Conservation (phyloP, 2,888 invertebrate species). For the Hemicrepidius hirtus region DNA sequence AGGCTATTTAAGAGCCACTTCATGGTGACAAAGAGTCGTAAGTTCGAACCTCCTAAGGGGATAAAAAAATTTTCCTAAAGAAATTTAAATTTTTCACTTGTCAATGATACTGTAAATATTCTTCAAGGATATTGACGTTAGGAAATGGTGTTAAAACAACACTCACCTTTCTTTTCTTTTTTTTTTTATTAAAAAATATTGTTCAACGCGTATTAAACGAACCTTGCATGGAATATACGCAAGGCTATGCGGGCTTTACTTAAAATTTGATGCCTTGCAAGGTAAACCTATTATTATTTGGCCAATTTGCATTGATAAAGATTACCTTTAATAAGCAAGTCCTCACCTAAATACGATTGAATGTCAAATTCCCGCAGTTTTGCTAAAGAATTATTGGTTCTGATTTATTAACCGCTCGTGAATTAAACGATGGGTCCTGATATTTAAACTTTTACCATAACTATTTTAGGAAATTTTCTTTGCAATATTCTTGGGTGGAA, state of each 20-base stretch:
- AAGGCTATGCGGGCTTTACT: neutral
- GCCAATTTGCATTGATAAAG: constrained; percentile 2
- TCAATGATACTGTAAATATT: constrained; percentile 7
- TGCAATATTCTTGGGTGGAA: too few relatives aligned
- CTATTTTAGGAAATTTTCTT: neutral
- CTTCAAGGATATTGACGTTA: neutral
- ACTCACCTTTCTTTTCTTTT: neutral
- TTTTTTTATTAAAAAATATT: neutral
- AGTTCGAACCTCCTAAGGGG: neutral
- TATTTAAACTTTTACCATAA: neutral
- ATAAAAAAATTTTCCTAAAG: neutral
- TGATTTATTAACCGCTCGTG: constrained; percentile 1
- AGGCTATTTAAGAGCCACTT: neutral
- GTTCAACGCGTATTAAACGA: neutral
- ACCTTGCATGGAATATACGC: neutral
- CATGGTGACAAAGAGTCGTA: neutral
- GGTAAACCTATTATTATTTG: neutral
- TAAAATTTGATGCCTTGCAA: neutral
- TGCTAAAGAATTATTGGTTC: neutral
- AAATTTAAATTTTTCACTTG: neutral
- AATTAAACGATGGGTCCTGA: neutral
- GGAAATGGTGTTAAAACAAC: neutral
- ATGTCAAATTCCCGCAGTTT: neutral
- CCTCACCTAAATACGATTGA: neutral
- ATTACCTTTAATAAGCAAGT: neutral